phyloP scores from a whole-genome alignment of 1,140 invertebrate species.

The Ips typographus region DNA sequence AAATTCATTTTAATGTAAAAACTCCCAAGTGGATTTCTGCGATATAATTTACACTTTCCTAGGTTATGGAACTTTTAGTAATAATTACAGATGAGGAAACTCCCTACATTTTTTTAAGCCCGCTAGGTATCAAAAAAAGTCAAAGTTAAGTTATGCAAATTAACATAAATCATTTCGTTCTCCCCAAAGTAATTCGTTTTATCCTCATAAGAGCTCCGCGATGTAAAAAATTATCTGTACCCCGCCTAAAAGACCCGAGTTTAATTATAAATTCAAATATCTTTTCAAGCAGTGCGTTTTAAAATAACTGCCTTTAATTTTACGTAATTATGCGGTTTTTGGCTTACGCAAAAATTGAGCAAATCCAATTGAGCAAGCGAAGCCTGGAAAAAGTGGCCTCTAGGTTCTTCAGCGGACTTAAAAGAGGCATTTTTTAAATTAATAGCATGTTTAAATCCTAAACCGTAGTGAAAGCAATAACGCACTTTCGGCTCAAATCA shows the following conservation, averaged over 20 bases:
- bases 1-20: constrained; percentile 23
- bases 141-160: constrained; percentile 6
- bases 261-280: constrained; percentile 18
- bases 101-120: too few species aligned
- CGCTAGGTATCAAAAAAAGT: too few species aligned
- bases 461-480: constrained; percentile 4
- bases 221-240: constrained; percentile 7
- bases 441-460: too few species aligned
- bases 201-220: not conserved
- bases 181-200: constrained; percentile 5
- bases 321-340: constrained; percentile 4
- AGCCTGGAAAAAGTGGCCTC: too few species aligned
- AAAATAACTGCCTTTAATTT: constrained; percentile 11
- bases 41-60: constrained; percentile 14
- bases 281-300: constrained; percentile 8
- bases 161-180: constrained; percentile 10
- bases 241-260: constrained; percentile 4
- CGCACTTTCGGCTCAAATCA: constrained; percentile 5
- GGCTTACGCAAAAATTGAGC: not conserved
- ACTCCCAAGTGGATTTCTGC: constrained; percentile 5
- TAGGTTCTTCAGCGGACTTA: too few species aligned
- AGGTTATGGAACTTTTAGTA: too few species aligned
- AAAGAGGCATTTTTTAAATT: too few species aligned
- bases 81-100: too few species aligned
- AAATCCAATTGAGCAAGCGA: too few species aligned